phyloP scores from a whole-genome alignment of 2,888 invertebrate genomes.

The Trichogramma dendrolimi region DNA sequence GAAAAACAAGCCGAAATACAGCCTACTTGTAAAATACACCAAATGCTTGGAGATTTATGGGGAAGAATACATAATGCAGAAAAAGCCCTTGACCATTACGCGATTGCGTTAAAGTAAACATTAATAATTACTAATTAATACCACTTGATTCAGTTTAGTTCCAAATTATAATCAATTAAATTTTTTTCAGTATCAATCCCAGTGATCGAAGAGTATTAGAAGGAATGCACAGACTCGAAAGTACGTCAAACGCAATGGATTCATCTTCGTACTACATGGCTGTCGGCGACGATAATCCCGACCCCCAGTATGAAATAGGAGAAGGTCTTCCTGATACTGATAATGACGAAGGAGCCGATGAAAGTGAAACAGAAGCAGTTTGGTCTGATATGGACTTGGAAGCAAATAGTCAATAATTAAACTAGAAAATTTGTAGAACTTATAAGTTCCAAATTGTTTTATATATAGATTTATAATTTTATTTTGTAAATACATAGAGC shows the following conservation, averaged over 20 bases:
- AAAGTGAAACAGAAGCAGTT: constrained; percentile 59
- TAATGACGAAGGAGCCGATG: constrained; percentile 53
- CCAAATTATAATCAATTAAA: background rate
- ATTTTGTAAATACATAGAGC: constrained; percentile 28
- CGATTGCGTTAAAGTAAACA: constrained; percentile 61
- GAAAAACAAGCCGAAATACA: constrained; percentile 62
- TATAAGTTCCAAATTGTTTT: constrained; percentile 19
- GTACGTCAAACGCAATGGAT: constrained; percentile 54
- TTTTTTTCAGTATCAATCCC: constrained; percentile 59
- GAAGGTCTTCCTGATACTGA: constrained; percentile 51
- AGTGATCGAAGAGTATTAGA: constrained; percentile 62
- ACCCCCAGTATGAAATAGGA: constrained; percentile 55
- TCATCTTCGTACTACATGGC: constrained; percentile 56
- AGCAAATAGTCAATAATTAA: constrained; percentile 49
- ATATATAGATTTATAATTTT: constrained; percentile 25
- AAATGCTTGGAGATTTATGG: constrained; percentile 64
- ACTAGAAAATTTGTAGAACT: constrained; percentile 9
- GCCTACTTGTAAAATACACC: constrained; percentile 63
- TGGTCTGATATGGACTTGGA: constrained; percentile 64
- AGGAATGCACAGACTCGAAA: constrained; percentile 62
- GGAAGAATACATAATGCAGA: constrained; percentile 62
- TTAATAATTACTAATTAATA: constrained; percentile 6
- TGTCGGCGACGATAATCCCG: constrained; percentile 54
- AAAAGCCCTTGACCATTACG: constrained; percentile 67
- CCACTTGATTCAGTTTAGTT: background rate